Base-by-base conservation (phyloP, 2,888 invertebrate species). In the Tupiocoris notatus region DNA sequence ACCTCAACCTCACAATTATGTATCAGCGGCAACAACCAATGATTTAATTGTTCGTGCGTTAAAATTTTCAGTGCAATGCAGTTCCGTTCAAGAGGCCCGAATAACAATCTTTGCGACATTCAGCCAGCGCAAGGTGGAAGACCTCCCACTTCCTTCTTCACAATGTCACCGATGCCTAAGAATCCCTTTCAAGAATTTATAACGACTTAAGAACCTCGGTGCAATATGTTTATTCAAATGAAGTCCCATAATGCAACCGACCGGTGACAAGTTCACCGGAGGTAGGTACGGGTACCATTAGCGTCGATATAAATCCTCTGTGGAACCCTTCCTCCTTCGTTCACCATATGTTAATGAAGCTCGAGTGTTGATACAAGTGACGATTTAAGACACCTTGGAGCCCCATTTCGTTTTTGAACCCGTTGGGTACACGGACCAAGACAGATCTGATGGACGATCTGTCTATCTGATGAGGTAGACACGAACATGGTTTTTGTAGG, bases 211-310 rank as follows among this genome's bases (percentile, higher is more conserved):
- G 64, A 59, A 39, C 25, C n/a, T n/a, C 75, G 75, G 75, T 66
- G 75, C 75, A 75, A 75, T 75, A 75, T 75, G 75, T 75, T 75
- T 75, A 75, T 75, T 75, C 75, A 75, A 75, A 75, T 75, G 75
- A 75, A 67, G 21, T 25, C 63, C 59, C 75, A 75, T 75, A 75
- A 75, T 75, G 75, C 75, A 75, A 66, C 59, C 65, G 57, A 63
- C 62, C 64, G 64, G 54, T 63, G 73, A 73, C 73, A 73, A 62
- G 63, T 63, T 71, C 71, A 23, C 25, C 54, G 61, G 62, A 57
- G 64, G 75, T 58, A 65, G 67, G 75, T 75, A 75, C 64, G 70
- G 61, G 70, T n/a, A 25, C 75, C 75, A 75, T 75, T 75, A 75
- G 67, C 39, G 75, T 75, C 75, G 61, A 75, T 75, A 75, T 75